Evolutionary conservation across 2,113 vertebrate genomes (phyloP).

Genomic region (Poicephalus meyeri): DNA sequence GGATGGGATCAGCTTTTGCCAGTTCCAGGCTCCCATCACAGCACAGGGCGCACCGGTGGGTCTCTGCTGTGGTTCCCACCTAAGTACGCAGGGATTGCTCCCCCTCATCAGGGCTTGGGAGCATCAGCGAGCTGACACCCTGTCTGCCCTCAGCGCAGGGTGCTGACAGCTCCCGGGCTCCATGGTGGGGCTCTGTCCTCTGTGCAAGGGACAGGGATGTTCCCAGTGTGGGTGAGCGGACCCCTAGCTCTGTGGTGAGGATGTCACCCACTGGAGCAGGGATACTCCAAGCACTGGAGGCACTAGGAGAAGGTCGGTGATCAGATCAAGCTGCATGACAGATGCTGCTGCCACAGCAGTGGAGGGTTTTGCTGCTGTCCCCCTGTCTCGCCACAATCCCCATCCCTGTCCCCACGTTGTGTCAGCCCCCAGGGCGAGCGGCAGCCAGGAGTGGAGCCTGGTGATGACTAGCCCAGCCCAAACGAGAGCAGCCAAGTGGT

Average conservation of each 20-base stretch:
- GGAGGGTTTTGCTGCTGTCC: neutral
- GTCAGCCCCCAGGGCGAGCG: rapidly evolving
- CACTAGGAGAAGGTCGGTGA: neutral
- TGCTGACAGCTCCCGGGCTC: neutral
- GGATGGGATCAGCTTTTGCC: neutral
- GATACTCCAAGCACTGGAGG: neutral
- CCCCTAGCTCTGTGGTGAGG: neutral
- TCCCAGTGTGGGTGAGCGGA: rapidly evolving
- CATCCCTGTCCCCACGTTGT: rapidly evolving
- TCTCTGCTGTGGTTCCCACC: neutral
- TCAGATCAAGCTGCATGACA: rapidly evolving
- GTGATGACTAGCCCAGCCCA: neutral
- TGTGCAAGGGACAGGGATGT: neutral
- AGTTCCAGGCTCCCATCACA: neutral
- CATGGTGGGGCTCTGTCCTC: neutral
- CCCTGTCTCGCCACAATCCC: rapidly evolving
- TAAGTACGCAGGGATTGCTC: rapidly evolving
- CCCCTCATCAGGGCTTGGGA: rapidly evolving
- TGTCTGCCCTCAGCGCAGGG: rapidly evolving
- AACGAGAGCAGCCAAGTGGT: neutral
- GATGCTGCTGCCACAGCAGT: rapidly evolving
- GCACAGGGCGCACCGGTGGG: rapidly evolving
- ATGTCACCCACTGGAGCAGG: neutral
- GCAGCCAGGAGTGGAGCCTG: rapidly evolving
- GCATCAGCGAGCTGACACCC: neutral